Conservation (phyloP, 2,797 vertebrate genomes). For the Paguma larvata region DNA sequence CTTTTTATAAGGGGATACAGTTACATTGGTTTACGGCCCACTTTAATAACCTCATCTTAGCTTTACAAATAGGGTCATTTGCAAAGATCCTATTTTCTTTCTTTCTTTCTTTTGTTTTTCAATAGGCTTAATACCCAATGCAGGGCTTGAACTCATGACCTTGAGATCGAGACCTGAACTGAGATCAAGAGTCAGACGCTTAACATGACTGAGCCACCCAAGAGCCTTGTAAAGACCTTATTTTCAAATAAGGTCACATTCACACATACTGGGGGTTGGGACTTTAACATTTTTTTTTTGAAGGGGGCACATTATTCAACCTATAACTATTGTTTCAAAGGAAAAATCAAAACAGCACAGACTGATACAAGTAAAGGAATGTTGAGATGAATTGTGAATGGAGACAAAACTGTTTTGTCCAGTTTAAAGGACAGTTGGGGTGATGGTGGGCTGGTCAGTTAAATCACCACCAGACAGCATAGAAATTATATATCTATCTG, state of each 20-base stretch:
- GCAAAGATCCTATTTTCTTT: constrained; percentile 52
- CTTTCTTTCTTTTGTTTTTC: neutral
- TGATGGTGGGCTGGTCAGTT: neutral
- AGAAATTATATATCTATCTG: neutral
- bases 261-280: neutral
- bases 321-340: neutral
- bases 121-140: too few relatives aligned
- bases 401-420: neutral
- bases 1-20: neutral
- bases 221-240: neutral
- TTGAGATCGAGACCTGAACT: too few relatives aligned
- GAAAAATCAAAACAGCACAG: constrained; percentile 28
- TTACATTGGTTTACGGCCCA: neutral
- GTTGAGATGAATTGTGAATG: neutral
- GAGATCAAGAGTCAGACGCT: too few relatives aligned
- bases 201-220: too few relatives aligned
- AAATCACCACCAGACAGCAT: neutral
- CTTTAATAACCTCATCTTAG: neutral
- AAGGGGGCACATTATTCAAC: neutral
- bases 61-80: neutral
- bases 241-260: constrained; percentile 35
- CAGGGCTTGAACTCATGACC: too few relatives aligned
- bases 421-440: neutral
- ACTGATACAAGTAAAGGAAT: neutral
- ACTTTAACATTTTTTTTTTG: neutral